Evolutionary conservation across 2,797 vertebrate species (phyloP), one percentile per base, ranked within the genome.

Genomic region (Anableps anableps): DNA sequence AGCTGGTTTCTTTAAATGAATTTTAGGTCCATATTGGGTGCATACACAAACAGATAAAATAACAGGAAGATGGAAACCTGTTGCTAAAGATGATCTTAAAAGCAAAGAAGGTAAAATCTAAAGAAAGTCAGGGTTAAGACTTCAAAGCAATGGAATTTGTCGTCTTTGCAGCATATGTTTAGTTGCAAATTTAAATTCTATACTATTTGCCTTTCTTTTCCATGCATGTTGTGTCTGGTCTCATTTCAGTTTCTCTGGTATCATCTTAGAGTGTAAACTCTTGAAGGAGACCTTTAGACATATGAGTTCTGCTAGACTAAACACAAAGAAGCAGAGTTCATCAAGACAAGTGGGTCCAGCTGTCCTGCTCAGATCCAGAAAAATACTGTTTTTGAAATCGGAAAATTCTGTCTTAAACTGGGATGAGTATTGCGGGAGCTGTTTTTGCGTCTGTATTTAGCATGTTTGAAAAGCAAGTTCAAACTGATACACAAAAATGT

Each of bases 241-340:
- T 76, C 74, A 79, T 85, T 76, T 75, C 38, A 68, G 53, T 47
- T 81, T 85, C 31, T 55, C 41, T 75, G 60, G 72, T 79, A 23
- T 83, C 47, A 7, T 71, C 58, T 75, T 34, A 73, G 58, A 68
- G 41, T 17, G 64, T 74, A 55, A 80, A 80, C 68, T 34, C 58
- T 72, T 82, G 73, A 60, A 78, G 23, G 21, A 73, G 55, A 80
- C 72, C 21, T 83, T 83, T 87, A 85, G 85, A 82, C 79, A 29
- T 73, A 84, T 85, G 79, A 81, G 83, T 80, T 74, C 79, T 84
- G 79, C 77, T 90, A 91, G 91, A 91, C 90, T 93, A 92, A 94
- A 93, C 88, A 89, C 53, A 81, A 60, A 72, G 80, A 85, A 79
- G 85, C 86, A 75, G 76, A 80, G 72, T 34, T 75, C 75, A 60